Conservation (phyloP, 2,888 invertebrate species). For the Lepidocyrtoides sp. region DNA sequence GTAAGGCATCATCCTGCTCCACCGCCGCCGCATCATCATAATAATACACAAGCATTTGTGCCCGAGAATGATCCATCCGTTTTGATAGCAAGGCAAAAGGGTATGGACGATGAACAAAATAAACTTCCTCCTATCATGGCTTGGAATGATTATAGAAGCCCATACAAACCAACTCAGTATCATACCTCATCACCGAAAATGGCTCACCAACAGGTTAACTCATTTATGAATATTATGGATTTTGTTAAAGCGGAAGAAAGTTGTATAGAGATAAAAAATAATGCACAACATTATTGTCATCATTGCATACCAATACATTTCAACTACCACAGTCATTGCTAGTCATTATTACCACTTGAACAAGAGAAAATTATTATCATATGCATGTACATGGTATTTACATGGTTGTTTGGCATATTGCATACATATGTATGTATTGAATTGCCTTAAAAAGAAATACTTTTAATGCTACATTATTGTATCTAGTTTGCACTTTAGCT, state of each 20-base stretch:
- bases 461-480: too few species aligned
- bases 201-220: slow-evolving; percentile 73
- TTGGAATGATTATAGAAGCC: slow-evolving; percentile 77
- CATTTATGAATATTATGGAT: too few species aligned
- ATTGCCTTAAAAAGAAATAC: too few species aligned
- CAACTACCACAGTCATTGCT: too few species aligned
- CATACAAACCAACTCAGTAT: slow-evolving; percentile 68
- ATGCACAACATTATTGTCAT: too few species aligned
- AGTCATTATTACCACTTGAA: too few species aligned
- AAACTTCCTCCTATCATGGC: slow-evolving; percentile 75
- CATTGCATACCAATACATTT: too few species aligned
- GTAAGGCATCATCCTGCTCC: neutral
- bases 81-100: slow-evolving; percentile 70
- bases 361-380: too few species aligned
- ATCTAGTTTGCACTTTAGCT: neutral
- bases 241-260: neutral
- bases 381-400: too few species aligned
- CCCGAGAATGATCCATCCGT: slow-evolving; percentile 69
- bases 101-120: slow-evolving; percentile 68
- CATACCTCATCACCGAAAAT: slow-evolving; percentile 60
- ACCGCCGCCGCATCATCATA: neutral
- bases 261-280: too few species aligned
- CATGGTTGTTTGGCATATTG: too few species aligned
- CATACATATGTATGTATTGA: too few species aligned
- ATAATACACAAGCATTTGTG: slow-evolving; percentile 40